phyloP scores from a whole-genome alignment of 1,140 invertebrate genomes.

The Hestina assimilis region DNA sequence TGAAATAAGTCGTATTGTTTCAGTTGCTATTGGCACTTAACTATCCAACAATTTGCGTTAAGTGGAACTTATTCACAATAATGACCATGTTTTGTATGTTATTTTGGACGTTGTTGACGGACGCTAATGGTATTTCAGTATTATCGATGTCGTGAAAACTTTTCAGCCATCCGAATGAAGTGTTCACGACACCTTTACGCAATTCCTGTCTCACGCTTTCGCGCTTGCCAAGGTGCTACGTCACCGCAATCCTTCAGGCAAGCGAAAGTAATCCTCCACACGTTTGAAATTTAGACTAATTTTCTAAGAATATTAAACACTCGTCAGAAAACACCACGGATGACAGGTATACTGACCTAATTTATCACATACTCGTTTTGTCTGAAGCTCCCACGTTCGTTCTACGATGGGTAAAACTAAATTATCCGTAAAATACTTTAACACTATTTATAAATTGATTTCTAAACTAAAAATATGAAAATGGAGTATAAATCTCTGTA shows the following conservation, averaged over 20 bases:
- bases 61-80: neutral
- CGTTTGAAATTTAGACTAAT: conserved; percentile 42
- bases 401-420: neutral
- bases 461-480: neutral
- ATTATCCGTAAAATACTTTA: neutral
- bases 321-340: conserved; percentile 30
- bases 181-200: conserved; percentile 69
- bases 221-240: conserved; percentile 59
- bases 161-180: conserved; percentile 51
- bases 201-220: conserved; percentile 59
- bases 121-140: conserved; percentile 59
- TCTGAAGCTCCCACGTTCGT: conserved; percentile 17
- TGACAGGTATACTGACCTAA: conserved; percentile 51
- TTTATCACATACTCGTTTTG: conserved; percentile 30
- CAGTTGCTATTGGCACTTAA: no score
- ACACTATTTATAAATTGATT: neutral
- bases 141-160: conserved; percentile 57
- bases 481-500: no score
- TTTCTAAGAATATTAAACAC: conserved; percentile 42
- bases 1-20: no score
- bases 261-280: conserved; percentile 41
- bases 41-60: neutral
- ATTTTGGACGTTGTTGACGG: conserved; percentile 31
- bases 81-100: conserved; percentile 11
- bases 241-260: conserved; percentile 44